Percentiles rank a stretch among this genome's conserved stretches.
Conservation (phyloP, 2,888 invertebrate species). For the Sicus ferrugineus region DNA sequence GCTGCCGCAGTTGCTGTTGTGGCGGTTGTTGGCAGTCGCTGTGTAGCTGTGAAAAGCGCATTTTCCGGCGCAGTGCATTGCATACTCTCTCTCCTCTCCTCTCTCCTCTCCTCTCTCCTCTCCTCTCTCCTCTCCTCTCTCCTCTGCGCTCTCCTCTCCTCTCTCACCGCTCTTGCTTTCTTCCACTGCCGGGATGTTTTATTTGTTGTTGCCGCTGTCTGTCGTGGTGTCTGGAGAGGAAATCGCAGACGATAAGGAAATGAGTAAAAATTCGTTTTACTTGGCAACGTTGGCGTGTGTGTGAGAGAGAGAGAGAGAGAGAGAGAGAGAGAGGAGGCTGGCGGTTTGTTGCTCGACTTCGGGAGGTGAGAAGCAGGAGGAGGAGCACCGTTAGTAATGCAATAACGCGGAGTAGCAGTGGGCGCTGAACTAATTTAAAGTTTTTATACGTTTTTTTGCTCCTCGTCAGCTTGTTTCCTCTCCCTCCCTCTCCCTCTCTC, state of each 20-base stretch:
- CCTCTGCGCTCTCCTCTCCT: constrained; percentile 11
- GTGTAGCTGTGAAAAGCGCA: constrained; percentile 37
- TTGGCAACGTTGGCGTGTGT: neutral
- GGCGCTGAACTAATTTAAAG: constrained; percentile 15
- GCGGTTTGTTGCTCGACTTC: too few species aligned
- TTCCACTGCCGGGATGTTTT: too few species aligned
- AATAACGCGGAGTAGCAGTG: too few species aligned
- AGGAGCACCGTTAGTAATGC: too few species aligned
- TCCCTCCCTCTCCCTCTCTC: neutral
- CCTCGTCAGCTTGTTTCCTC: neutral
- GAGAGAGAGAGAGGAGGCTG: neutral
- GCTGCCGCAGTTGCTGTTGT: constrained; percentile 7
- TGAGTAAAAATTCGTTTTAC: constrained; percentile 58
- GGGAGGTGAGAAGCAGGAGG: too few species aligned
- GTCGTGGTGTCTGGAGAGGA: constrained; percentile 44
- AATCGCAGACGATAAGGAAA: constrained; percentile 61
- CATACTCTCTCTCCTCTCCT: constrained; percentile 14
- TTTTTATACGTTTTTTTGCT: neutral
- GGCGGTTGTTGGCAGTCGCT: neutral
- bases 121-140: neutral
- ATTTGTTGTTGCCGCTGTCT: too few species aligned
- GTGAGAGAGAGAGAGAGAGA: neutral
- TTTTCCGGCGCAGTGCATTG: constrained; percentile 29
- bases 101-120: neutral
- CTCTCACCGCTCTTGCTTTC: constrained; percentile 6